phyloP scores from a whole-genome alignment of 2,113 vertebrate genomes.

The Phycodurus eques region DNA sequence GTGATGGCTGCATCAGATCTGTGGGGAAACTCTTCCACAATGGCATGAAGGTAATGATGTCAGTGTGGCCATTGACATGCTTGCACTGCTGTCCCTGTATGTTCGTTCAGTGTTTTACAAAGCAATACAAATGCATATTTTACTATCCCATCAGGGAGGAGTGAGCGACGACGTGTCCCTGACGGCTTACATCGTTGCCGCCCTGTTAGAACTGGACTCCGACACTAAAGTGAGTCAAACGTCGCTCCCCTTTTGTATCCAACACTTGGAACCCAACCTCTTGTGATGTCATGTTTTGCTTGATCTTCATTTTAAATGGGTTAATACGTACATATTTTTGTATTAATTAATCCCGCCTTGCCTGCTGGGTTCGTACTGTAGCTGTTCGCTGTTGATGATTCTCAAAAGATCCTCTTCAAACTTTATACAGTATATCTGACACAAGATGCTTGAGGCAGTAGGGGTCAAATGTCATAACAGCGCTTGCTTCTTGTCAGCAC shows the following conservation, averaged over 20 bases:
- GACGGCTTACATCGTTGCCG: conserved; percentile 79
- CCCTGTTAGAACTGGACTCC: conserved; percentile 76
- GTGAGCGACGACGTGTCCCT: conserved; percentile 80
- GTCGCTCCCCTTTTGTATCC: background rate
- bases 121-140: background rate
- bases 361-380: background rate
- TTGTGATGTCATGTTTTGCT: background rate
- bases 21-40: conserved; percentile 79
- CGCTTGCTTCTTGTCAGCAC: no score
- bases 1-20: conserved; percentile 74
- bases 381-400: no score
- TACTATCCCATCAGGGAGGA: conserved; percentile 72
- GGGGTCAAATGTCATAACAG: no score
- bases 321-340: background rate
- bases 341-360: background rate
- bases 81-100: no score
- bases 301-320: background rate
- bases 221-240: conserved; percentile 61
- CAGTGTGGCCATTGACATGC: background rate
- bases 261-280: background rate
- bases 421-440: no score
- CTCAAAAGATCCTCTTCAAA: no score
- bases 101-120: no score
- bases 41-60: conserved; percentile 76
- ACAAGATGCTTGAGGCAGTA: no score